These are phyloP conservation scores for Cecidostiba fungosa DNA, from an alignment of 2,888 invertebrate species.

Conservation along the genomic window DNA sequence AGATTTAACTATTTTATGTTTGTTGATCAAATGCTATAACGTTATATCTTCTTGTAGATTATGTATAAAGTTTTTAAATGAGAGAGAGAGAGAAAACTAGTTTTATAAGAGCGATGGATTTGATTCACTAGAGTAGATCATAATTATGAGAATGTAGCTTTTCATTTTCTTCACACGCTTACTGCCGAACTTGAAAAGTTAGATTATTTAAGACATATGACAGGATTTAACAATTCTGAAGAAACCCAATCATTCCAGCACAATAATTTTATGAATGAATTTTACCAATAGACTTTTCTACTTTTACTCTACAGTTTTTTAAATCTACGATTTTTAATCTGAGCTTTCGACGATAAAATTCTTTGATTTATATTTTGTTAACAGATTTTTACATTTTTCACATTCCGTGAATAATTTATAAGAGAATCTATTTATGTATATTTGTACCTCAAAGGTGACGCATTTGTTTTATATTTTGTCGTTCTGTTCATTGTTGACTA, in stretches of 20 bases:
- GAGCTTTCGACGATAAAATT: constrained; percentile 29
- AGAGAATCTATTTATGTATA: constrained; percentile 53
- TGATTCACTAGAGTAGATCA: constrained; percentile 25
- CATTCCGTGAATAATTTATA: constrained; percentile 61
- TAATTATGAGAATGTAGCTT: constrained; percentile 19
- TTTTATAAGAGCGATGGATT: constrained; percentile 42
- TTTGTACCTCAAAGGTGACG: constrained; percentile 17
- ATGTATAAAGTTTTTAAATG: constrained; percentile 35
- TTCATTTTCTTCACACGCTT: constrained; percentile 29
- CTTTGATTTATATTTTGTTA: constrained; percentile 59
- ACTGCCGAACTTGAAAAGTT: constrained; percentile 28
- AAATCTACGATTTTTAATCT: neutral
- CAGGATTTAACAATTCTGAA: constrained; percentile 41
- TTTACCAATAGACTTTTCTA: constrained; percentile 47
- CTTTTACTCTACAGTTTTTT: neutral
- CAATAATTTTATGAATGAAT: constrained; percentile 51
- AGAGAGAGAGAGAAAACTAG: constrained; percentile 26
- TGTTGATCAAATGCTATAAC: constrained; percentile 51
- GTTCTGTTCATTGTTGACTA: constrained; percentile 58
- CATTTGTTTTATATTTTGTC: constrained; percentile 52
- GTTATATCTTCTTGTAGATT: constrained; percentile 42
- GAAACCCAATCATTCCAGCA: constrained; percentile 53
- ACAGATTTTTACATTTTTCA: constrained; percentile 53
- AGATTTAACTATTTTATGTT: constrained; percentile 37
- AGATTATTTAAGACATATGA: constrained; percentile 36